These are phyloP conservation scores for Drosophila picticornis DNA, from an alignment of 2,888 invertebrate species.

Conservation along the genomic window DNA sequence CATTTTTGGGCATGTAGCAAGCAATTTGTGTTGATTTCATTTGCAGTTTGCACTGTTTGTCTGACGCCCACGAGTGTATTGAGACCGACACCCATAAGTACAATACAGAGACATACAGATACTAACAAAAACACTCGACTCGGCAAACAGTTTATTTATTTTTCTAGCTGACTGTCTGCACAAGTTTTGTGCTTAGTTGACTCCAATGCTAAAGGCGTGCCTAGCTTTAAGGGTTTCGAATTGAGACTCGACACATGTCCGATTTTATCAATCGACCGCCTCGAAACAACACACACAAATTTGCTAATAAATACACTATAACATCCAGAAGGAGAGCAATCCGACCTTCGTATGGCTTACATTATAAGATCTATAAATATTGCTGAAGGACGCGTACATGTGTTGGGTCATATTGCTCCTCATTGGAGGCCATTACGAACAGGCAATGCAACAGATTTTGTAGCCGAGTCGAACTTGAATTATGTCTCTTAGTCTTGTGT, in stretches of 20 bases:
- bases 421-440: not conserved
- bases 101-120: constrained; percentile 11
- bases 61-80: constrained; percentile 44
- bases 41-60: constrained; percentile 66
- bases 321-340: not conserved
- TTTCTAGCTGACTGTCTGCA: constrained; percentile 19
- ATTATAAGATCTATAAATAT: constrained; percentile 1
- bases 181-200: constrained; percentile 55
- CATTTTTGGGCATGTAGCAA: constrained; percentile 68
- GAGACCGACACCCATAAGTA: constrained; percentile 37
- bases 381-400: not conserved
- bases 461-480: constrained; percentile 12
- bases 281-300: not conserved
- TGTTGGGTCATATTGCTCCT: not conserved
- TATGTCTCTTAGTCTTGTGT: constrained; percentile 13
- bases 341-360: not conserved
- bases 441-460: not conserved
- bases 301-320: not conserved
- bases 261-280: constrained; percentile 13
- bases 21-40: constrained; percentile 79
- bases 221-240: constrained; percentile 13
- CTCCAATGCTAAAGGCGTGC: constrained; percentile 28
- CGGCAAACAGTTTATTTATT: constrained; percentile 39
- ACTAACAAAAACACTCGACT: constrained; percentile 29
- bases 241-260: not conserved